Conservation (phyloP, 1,140 invertebrate genomes). For the Cotesia vestalis region DNA sequence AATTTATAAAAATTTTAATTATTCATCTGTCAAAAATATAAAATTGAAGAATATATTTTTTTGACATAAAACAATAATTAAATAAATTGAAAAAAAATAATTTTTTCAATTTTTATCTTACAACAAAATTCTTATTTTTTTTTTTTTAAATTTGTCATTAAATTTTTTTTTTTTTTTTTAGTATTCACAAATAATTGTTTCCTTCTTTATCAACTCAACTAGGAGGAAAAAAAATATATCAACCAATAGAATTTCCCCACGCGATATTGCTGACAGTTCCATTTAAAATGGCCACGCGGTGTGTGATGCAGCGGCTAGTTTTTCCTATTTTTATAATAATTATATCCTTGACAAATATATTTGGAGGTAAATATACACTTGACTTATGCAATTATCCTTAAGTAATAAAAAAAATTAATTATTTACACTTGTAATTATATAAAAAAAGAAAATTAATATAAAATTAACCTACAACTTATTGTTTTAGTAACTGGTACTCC, state of each 20-base stretch:
- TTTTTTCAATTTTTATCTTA: no score
- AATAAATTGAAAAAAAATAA: no score
- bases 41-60: no score
- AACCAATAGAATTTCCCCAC: constrained; percentile 38
- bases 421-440: neutral
- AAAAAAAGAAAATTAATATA: neutral
- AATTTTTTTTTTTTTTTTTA: no score
- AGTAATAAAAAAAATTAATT: neutral
- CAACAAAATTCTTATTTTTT: no score
- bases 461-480: constrained; percentile 28
- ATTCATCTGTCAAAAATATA: no score
- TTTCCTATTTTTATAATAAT: constrained; percentile 31
- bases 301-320: neutral
- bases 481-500: constrained; percentile 66
- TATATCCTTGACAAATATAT: constrained; percentile 18
- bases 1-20: no score
- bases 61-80: no score
- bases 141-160: no score
- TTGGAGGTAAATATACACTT: constrained; percentile 25
- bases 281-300: constrained; percentile 37
- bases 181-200: no score
- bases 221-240: neutral
- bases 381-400: neutral
- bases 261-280: constrained; percentile 34
- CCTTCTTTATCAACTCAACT: no score